Percentiles rank a stretch among this genome's conserved stretches.
Conservation (phyloP, 2,797 vertebrate species). For the Gymnothorax javanicus region DNA sequence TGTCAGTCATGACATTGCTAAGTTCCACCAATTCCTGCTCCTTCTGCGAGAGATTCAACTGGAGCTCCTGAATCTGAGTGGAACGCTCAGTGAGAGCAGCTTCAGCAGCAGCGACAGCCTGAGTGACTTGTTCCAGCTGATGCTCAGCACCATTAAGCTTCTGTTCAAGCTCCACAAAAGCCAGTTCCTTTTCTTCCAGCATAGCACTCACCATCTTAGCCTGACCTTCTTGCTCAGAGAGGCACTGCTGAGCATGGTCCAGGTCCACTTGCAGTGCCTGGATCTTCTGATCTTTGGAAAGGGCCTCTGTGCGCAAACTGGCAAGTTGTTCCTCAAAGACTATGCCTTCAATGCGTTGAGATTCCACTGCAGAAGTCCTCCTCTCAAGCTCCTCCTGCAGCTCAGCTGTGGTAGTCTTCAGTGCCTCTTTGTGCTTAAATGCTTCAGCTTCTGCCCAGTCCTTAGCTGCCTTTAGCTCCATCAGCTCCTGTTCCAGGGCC, state of each 20-base stretch:
- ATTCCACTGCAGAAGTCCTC: constrained; percentile 66
- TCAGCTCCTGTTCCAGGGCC: constrained; percentile 59
- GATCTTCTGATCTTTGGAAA: constrained; percentile 82
- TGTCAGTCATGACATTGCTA: constrained; percentile 81
- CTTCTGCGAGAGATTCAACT: constrained; percentile 74
- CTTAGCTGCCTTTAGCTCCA: constrained; percentile 67
- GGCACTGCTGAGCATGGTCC: constrained; percentile 64
- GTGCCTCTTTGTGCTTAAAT: constrained; percentile 60
- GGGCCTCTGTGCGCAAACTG: constrained; percentile 73
- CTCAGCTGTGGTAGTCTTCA: constrained; percentile 67
- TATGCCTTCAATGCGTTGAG: constrained; percentile 60
- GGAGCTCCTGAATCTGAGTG: constrained; percentile 73
- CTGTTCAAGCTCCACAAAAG: constrained; percentile 67
- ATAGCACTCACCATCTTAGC: constrained; percentile 73
- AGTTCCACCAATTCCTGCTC: constrained; percentile 84
- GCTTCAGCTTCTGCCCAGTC: constrained; percentile 70
- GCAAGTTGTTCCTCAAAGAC: constrained; percentile 82
- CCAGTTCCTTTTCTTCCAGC: constrained; percentile 72
- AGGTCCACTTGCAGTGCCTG: constrained; percentile 78
- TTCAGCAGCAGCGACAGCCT: constrained; percentile 64
- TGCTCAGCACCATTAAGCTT: constrained; percentile 65
- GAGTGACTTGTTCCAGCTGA: constrained; percentile 72
- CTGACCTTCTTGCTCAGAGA: constrained; percentile 75
- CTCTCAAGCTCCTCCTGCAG: constrained; percentile 67
- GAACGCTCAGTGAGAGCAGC: constrained; percentile 70